A percentile compares a stretch with the other conserved stretches of the same genome.
phyloP scores from a whole-genome alignment of 2,888 invertebrate species.

The Zygothrica quintamaculata region DNA sequence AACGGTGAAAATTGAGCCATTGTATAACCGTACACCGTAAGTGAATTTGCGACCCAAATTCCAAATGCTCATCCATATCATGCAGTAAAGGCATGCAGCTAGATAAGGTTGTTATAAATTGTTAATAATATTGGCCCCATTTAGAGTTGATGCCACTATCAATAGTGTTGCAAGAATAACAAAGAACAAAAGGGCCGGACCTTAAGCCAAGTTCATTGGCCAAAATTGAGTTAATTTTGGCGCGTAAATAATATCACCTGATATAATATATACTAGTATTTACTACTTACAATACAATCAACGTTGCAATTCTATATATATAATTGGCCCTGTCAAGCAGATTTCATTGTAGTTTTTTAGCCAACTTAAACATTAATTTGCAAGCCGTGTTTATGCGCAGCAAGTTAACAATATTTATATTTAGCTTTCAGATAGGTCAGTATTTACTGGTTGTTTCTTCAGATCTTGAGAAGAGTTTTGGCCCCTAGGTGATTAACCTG shows the following conservation, averaged over 20 bases:
- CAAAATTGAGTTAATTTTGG: conserved; percentile 59
- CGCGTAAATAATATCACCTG: conserved; percentile 60
- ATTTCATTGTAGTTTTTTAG: conserved; percentile 20
- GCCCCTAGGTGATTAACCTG: conserved; percentile 36
- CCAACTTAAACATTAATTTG: conserved; percentile 34
- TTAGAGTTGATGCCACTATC: background rate
- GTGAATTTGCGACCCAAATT: conserved; percentile 23
- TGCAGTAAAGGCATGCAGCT: conserved; percentile 35
- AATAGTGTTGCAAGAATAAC: too few relatives aligned
- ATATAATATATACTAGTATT: conserved; percentile 10
- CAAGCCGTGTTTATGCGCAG: conserved; percentile 53
- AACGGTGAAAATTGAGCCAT: conserved; percentile 6
- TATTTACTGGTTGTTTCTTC: conserved; percentile 32
- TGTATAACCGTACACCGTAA: conserved; percentile 2
- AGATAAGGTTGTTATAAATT: conserved; percentile 12
- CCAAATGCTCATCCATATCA: too few relatives aligned
- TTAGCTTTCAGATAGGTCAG: conserved; percentile 67
- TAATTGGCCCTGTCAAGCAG: background rate
- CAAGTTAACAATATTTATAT: conserved; percentile 54
- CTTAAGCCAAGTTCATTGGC: conserved; percentile 60
- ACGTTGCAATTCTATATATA: too few relatives aligned
- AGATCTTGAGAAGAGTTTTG: conserved; percentile 37
- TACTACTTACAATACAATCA: too few relatives aligned
- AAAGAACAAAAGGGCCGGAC: conserved; percentile 15
- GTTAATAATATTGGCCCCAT: background rate